Evolutionary conservation across 30 jellyfish, hydroid and myxozoan genomes (phyloP), one percentile per base, ranked within the genome.

Genomic region (Aurelia aurita): DNA sequence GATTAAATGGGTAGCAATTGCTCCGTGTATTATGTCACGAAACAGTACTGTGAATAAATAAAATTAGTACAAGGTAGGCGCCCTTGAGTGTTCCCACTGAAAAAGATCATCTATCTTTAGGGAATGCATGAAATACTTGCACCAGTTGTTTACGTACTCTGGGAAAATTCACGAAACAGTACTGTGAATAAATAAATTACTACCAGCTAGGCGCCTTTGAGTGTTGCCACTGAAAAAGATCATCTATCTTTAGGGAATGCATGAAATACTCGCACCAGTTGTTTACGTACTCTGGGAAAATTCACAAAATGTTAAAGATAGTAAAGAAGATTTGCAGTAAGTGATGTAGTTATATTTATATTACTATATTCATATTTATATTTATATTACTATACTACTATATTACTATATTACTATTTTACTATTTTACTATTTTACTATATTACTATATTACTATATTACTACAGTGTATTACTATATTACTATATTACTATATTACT

Each of bases 61-160:
- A 11, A 26, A n/a, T 26, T 67, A 12, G 12, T 67, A 20, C n/a
- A n/a, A n/a, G n/a, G n/a, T n/a, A n/a, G n/a, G n/a, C n/a, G n/a
- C n/a, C n/a, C n/a, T n/a, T n/a, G n/a, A 39, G 13, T 4, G 9
- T 14, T 6, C 6, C 19, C 3, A 23, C 5, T 69, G 3, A 6
- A 28, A 27, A 20, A 69, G 18, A 21, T 0, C 21, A 23, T 65
- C 14, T 62, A 15, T 84, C 23, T 59, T 54, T 54, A 93, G 98
- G 98, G 98, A 20, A 93, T 93, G 98, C 98, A 93, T 61, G 98
- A 93, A 79, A 81, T 93, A 3, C 53, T 93, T 21, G 96, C 96
- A 13, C 89, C 92, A 0, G 67, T 93, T 45, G 74, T 93, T 15
- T 88, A 87, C 59, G 97, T 93, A 2, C 71, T 92, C 43, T 80